phyloP scores from a whole-genome alignment of 2,888 invertebrate genomes.

The Scaeva pyrastri region DNA sequence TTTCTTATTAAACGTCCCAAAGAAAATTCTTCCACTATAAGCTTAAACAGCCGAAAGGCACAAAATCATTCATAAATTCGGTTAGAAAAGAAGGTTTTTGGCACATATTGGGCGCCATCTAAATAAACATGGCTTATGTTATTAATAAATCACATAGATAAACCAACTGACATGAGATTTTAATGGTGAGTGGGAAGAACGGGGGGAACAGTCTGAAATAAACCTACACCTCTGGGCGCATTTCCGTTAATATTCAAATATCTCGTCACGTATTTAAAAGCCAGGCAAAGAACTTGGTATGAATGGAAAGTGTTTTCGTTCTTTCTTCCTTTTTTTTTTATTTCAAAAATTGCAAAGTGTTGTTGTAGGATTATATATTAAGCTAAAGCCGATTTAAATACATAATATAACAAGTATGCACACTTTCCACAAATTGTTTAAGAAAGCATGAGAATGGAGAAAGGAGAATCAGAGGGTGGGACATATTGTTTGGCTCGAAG shows the following conservation, averaged over 20 bases:
- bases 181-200: background rate
- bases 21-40: background rate
- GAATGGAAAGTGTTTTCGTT: background rate
- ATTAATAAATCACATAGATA: constrained; percentile 38
- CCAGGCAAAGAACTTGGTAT: background rate
- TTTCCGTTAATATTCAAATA: constrained; percentile 10
- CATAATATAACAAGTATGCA: background rate
- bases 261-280: constrained; percentile 14
- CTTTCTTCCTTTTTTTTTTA: too few species aligned
- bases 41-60: constrained; percentile 3
- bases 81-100: background rate
- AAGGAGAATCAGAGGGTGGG: background rate
- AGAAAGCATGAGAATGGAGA: background rate
- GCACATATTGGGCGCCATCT: constrained; percentile 8
- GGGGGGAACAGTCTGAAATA: background rate
- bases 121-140: constrained; percentile 13
- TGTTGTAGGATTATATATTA: background rate
- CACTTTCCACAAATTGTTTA: background rate
- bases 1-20: background rate
- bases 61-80: constrained; percentile 12
- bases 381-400: constrained; percentile 10
- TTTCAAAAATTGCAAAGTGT: background rate
- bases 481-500: too few species aligned
- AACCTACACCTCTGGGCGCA: background rate
- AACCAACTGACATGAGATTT: constrained; percentile 3